Evolutionary conservation across 2,113 vertebrate species (phyloP).

Genomic region (Mellivora capensis): DNA sequence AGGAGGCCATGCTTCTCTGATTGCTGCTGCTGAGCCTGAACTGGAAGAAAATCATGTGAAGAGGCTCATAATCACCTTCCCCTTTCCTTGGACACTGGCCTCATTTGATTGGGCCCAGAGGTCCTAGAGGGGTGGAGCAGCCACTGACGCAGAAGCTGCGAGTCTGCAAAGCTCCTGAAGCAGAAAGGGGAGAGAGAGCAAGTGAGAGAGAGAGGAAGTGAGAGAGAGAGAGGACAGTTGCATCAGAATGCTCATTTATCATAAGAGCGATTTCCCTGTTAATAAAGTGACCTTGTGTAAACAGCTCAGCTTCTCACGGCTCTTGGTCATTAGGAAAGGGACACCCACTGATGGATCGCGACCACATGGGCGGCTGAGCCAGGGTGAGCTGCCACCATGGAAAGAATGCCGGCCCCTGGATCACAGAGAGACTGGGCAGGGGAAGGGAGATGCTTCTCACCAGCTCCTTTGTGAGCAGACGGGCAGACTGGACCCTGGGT

Average conservation of each 20-base stretch:
- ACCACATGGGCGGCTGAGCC: constrained; percentile 52
- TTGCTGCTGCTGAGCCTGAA: not conserved
- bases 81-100: not conserved
- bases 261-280: constrained; percentile 72
- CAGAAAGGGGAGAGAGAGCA: not conserved
- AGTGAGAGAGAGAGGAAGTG: no score
- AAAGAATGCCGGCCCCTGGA: constrained; percentile 35
- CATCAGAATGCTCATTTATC: constrained; percentile 51
- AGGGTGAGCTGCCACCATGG: constrained; percentile 36
- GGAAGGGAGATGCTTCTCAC: not conserved
- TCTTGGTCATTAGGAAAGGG: constrained; percentile 42
- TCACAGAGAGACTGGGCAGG: not conserved
- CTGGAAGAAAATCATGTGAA: not conserved
- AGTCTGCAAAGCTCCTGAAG: not conserved
- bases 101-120: not conserved
- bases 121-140: not conserved
- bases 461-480: not conserved
- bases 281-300: constrained; percentile 80
- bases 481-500: not conserved
- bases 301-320: constrained; percentile 73
- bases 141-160: not conserved
- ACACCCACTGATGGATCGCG: constrained; percentile 32
- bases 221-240: not conserved
- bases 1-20: not conserved
- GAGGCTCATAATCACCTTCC: not conserved